A percentile compares a stretch with the other conserved stretches of the same genome.
Evolutionary conservation across 2,113 vertebrate species (phyloP).

Genomic region (Ammodytes dubius): DNA sequence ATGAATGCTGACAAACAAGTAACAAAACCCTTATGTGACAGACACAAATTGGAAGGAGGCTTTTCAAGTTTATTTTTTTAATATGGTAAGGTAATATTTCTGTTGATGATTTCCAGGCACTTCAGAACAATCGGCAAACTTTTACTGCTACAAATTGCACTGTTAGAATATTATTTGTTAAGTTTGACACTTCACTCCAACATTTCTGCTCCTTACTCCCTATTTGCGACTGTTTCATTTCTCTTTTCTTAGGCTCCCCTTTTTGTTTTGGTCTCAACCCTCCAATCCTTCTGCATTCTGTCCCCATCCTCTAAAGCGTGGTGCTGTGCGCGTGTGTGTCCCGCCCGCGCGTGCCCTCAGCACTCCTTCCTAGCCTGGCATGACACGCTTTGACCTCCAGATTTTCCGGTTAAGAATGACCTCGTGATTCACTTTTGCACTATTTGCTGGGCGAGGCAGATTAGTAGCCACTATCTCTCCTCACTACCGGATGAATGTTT

Average conservation of each 20-base stretch:
- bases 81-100: neutral
- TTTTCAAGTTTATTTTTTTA: neutral
- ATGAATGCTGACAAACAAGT: conserved; percentile 17
- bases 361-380: conserved; percentile 20
- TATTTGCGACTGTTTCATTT: neutral
- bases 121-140: neutral
- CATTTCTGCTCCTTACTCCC: conserved; percentile 6
- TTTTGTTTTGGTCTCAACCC: conserved; percentile 10
- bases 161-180: neutral
- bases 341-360: conserved; percentile 32
- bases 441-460: conserved; percentile 44
- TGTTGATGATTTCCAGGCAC: neutral
- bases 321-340: no score
- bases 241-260: neutral
- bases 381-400: conserved; percentile 56
- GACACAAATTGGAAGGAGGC: neutral
- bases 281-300: conserved; percentile 27
- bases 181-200: neutral
- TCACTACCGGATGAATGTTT: conserved; percentile 28
- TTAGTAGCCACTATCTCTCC: conserved; percentile 32
- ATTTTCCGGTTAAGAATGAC: conserved; percentile 34
- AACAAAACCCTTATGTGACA: neutral
- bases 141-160: neutral
- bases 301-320: conserved; percentile 48
- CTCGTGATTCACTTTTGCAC: conserved; percentile 56